phyloP scores from a whole-genome alignment of 2,113 vertebrate genomes.

The Boulengeromyrus knoepffleri region DNA sequence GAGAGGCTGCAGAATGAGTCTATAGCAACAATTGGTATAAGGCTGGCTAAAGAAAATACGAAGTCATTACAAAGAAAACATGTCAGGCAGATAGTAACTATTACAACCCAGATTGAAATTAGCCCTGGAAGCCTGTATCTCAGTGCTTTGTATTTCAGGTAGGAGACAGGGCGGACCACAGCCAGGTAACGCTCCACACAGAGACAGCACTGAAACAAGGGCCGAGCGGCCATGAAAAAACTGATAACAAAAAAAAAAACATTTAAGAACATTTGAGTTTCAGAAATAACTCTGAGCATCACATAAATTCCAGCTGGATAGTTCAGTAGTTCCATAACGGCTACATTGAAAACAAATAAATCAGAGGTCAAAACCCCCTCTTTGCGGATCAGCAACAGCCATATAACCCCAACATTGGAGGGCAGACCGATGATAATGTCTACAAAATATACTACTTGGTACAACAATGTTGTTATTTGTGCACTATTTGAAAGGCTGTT shows the following conservation, averaged over 20 bases:
- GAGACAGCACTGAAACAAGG: neutral
- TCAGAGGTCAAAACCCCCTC: neutral
- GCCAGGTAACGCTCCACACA: neutral
- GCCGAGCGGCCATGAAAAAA: neutral
- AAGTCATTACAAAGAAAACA: neutral
- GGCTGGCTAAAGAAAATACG: neutral
- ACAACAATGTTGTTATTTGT: neutral
- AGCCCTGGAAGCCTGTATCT: neutral
- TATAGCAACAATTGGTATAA: neutral
- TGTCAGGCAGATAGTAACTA: neutral
- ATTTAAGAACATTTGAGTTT: neutral
- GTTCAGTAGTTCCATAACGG: neutral
- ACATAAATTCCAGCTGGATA: neutral
- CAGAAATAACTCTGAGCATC: neutral
- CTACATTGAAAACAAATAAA: neutral
- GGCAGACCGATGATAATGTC: neutral
- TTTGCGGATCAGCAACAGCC: neutral
- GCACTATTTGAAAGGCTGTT: neutral
- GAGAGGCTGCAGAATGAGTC: neutral
- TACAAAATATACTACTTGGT: neutral
- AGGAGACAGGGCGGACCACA: neutral
- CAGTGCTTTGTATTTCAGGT: neutral
- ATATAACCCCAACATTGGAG: neutral
- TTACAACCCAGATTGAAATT: neutral
- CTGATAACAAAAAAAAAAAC: neutral